Evolutionary conservation across 2,888 invertebrate genomes (phyloP), one percentile per base, ranked within the genome.

Genomic region (Anarsia innoxiella): DNA sequence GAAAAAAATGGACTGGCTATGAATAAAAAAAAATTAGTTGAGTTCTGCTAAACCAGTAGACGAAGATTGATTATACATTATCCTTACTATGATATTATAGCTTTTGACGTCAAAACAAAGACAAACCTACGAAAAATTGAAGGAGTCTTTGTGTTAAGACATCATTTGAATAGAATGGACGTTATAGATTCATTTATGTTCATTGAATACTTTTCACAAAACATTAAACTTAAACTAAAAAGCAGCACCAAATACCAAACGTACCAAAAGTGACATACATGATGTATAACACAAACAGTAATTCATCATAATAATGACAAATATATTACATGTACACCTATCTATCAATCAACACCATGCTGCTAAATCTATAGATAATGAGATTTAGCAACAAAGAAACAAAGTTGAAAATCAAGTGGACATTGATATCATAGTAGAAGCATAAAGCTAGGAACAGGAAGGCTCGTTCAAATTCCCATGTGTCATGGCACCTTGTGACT

Each of bases 401-500:
- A 42, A 27, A 35, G 40, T 41, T 16, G 26, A 32, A 36, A 48
- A 16, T 43, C 40, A 36, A 37, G 19, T 19, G 6, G 19, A 19
- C 3, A 6, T 19, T 19, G 19, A 5, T 19, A 19, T n/a, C n/a
- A n/a, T 19, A 25, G n/a, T 25, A n/a, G 25, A 9, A 25, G 25
- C 25, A n/a, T 45, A 16, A 32, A 31, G 34, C 33, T 46, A 45
- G 39, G 25, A 50, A 50, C 48, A 53, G 52, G 48, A 56, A 62
- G 47, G 53, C 46, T 49, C 12, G 28, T 39, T 48, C 42, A 49
- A 57, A 53, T 53, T 51, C 48, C 42, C 45, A 43, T 45, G 42
- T 49, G 44, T 45, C 38, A 49, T 53, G 47, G 49, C 67, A 73
- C 69, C 67, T 70, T 71, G 64, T 56, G 44, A 30, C 52, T 49